Evolutionary conservation across 2,888 invertebrate species (phyloP).

Genomic region (Oligia fasciuncula): DNA sequence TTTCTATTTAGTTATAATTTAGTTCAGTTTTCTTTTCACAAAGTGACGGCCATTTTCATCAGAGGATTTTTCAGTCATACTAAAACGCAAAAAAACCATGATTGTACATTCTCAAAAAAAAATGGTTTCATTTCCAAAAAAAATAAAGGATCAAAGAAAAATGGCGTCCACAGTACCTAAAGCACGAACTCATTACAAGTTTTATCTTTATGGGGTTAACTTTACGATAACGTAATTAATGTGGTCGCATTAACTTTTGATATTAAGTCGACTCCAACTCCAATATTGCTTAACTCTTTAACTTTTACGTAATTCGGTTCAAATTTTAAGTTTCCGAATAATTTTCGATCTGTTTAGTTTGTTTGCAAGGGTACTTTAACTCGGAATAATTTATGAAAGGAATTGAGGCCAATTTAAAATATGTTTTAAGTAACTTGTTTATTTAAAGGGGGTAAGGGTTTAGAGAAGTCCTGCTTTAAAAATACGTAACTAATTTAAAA

Average conservation of each 20-base stretch:
- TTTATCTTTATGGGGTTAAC: constrained; percentile 47
- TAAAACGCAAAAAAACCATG: background rate
- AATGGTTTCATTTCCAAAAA: background rate
- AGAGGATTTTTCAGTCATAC: no score
- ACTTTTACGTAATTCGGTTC: constrained; percentile 35
- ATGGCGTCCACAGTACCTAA: constrained; percentile 4
- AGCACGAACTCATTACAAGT: constrained; percentile 61
- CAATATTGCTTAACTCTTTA: constrained; percentile 44
- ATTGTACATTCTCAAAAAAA: background rate
- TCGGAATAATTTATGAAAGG: background rate
- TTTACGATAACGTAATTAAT: constrained; percentile 62
- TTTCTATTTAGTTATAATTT: background rate
- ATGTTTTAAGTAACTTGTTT: background rate
- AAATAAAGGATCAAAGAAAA: constrained; percentile 18
- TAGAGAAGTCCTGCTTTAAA: background rate
- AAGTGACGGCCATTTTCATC: background rate
- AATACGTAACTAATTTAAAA: background rate
- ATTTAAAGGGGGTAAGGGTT: background rate
- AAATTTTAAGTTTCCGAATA: constrained; percentile 34
- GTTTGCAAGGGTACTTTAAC: constrained; percentile 5
- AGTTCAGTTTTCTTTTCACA: background rate
- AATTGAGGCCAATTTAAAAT: background rate
- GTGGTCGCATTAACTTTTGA: constrained; percentile 53
- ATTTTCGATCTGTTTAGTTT: constrained; percentile 34
- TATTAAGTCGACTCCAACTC: constrained; percentile 29